These are phyloP conservation scores for Prosapia bicincta DNA, from an alignment of 2,888 invertebrate genomes.

Conservation along the genomic window DNA sequence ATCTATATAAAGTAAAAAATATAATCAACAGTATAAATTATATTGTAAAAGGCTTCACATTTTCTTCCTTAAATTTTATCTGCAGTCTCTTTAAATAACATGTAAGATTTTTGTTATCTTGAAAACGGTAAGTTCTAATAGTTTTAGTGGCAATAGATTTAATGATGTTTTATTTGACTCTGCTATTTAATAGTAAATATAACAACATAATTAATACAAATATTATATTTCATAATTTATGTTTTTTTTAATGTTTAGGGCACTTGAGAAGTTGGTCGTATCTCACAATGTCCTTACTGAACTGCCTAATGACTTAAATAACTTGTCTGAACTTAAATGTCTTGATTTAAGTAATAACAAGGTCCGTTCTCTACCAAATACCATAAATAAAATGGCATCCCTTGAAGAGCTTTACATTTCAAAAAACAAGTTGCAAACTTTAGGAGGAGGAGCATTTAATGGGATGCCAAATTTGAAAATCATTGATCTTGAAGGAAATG, in stretches of 20 bases:
- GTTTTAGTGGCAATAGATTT: too few relatives aligned
- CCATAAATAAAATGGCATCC: slow-evolving; percentile 65
- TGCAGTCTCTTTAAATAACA: too few relatives aligned
- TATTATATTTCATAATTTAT: too few relatives aligned
- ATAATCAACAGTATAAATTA: too few relatives aligned
- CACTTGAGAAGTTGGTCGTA: slow-evolving; percentile 69
- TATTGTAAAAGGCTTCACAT: too few relatives aligned
- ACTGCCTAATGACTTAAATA: slow-evolving; percentile 66
- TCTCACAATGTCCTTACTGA: slow-evolving; percentile 73
- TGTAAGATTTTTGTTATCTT: too few relatives aligned
- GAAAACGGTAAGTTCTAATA: too few relatives aligned
- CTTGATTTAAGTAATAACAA: slow-evolving; percentile 76
- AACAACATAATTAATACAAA: too few relatives aligned
- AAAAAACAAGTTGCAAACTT: slow-evolving; percentile 67
- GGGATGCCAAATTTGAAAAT: slow-evolving; percentile 66
- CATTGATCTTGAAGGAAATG: slow-evolving; percentile 77
- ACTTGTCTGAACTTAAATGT: slow-evolving; percentile 63
- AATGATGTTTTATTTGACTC: too few relatives aligned
- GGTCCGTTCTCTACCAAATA: slow-evolving; percentile 54
- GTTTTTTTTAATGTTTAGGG: slow-evolving; percentile 50
- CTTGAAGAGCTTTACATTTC: slow-evolving; percentile 69
- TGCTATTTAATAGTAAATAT: too few relatives aligned
- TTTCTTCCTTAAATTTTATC: too few relatives aligned
- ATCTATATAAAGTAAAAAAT: too few relatives aligned
- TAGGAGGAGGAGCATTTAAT: slow-evolving; percentile 68